phyloP scores from a whole-genome alignment of 23 tunicate species.

The Ascidia mentula region DNA sequence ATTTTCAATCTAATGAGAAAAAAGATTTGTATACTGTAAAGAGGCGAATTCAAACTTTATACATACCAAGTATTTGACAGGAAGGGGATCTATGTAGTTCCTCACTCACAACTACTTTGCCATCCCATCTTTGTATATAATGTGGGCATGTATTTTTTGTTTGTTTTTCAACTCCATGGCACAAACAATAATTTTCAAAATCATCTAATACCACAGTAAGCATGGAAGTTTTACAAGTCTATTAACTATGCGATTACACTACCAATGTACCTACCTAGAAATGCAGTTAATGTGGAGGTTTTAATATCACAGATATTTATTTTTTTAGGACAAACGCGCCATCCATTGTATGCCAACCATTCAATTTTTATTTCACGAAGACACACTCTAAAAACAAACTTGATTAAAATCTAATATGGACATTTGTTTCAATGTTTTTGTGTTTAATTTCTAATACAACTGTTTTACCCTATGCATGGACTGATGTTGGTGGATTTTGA shows the following conservation, averaged over 20 bases:
- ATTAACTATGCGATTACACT: background rate
- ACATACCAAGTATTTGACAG: conserved; percentile 1
- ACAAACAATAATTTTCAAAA: background rate
- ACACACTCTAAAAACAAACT: background rate
- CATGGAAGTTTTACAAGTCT: background rate
- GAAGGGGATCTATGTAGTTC: background rate
- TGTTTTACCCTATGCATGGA: background rate
- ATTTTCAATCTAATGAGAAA: background rate
- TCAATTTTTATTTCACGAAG: no score
- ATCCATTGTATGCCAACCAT: background rate
- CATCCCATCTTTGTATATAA: background rate
- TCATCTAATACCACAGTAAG: background rate
- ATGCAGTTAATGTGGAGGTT: background rate
- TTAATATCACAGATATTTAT: background rate
- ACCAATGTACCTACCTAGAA: background rate
- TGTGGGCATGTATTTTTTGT: background rate
- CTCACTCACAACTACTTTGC: background rate
- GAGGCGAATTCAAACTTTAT: background rate
- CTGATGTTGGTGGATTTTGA: background rate
- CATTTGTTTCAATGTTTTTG: no score
- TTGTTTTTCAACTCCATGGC: background rate
- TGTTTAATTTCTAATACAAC: no score
- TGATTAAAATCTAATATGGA: no score
- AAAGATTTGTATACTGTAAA: no score
- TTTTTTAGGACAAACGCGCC: background rate